Conservation (phyloP, 2,888 invertebrate species). For the Nycteola revayana region DNA sequence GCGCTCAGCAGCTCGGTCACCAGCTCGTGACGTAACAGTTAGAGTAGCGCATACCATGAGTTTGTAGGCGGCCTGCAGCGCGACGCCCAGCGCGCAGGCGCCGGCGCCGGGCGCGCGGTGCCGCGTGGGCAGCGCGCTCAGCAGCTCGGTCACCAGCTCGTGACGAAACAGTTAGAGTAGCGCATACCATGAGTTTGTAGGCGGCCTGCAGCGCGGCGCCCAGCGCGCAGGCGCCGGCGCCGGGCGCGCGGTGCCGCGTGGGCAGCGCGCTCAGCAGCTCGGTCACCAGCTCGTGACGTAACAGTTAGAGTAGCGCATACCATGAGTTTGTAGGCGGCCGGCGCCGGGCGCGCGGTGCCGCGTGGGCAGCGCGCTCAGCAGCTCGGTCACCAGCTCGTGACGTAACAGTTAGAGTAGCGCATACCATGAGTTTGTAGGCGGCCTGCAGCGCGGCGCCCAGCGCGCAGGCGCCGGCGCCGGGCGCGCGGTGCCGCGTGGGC, state of each 20-base stretch:
- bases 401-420: slow-evolving; percentile 14
- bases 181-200: slow-evolving; percentile 91
- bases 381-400: slow-evolving; percentile 86
- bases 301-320: slow-evolving; percentile 59
- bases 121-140: slow-evolving; percentile 86
- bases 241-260: slow-evolving; percentile 84
- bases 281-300: slow-evolving; percentile 84
- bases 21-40: slow-evolving; percentile 83
- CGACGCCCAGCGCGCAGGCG: slow-evolving; percentile 94
- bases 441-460: slow-evolving; percentile 96
- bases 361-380: slow-evolving; percentile 91
- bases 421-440: slow-evolving; percentile 94
- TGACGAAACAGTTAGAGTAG: slow-evolving; percentile 82
- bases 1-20: neutral
- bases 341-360: slow-evolving; percentile 86
- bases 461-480: slow-evolving; percentile 88
- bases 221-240: slow-evolving; percentile 89
- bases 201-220: slow-evolving; percentile 97
- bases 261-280: slow-evolving; percentile 81
- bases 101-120: slow-evolving; percentile 83
- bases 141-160: slow-evolving; percentile 75
- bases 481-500: slow-evolving; percentile 87
- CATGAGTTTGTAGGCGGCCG: slow-evolving; percentile 95
- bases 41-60: slow-evolving; percentile 85
- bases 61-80: slow-evolving; percentile 95